phyloP scores from a whole-genome alignment of 2,113 vertebrate species.

The Pteronura brasiliensis region DNA sequence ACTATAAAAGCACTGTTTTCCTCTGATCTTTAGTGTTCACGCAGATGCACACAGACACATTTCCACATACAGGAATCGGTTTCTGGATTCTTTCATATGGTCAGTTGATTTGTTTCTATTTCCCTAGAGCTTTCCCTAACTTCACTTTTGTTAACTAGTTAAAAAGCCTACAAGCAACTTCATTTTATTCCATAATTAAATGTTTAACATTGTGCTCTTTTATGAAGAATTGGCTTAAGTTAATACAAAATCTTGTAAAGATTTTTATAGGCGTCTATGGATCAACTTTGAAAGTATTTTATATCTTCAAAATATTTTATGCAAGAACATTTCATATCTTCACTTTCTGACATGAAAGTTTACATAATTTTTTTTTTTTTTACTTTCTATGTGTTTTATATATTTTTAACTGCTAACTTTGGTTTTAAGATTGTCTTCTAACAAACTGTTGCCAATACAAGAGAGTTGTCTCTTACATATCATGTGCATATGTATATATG shows the following conservation, averaged over 20 bases:
- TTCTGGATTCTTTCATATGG: not conserved
- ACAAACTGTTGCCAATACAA: not conserved
- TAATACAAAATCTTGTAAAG: not conserved
- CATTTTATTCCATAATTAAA: not conserved
- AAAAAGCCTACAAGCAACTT: not conserved
- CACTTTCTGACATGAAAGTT: not conserved
- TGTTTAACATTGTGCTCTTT: not conserved
- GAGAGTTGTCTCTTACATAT: not conserved
- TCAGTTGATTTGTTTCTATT: not conserved
- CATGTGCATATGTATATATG: not conserved
- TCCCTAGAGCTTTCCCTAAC: not conserved
- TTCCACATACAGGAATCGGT: not conserved
- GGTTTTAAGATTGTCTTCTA: not conserved
- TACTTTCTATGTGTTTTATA: not conserved
- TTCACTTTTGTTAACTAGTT: not conserved
- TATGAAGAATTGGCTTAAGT: not conserved
- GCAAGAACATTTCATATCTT: not conserved
- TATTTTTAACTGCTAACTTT: not conserved
- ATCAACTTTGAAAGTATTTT: not conserved
- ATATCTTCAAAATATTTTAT: not conserved
- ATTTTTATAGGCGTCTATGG: not conserved
- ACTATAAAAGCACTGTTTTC: not conserved
- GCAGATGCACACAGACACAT: accelerated
- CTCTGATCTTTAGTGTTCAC: not conserved
- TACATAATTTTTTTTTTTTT: not conserved